Conservation (phyloP, 2,888 invertebrate genomes). For the Eumerus sabulonum region DNA sequence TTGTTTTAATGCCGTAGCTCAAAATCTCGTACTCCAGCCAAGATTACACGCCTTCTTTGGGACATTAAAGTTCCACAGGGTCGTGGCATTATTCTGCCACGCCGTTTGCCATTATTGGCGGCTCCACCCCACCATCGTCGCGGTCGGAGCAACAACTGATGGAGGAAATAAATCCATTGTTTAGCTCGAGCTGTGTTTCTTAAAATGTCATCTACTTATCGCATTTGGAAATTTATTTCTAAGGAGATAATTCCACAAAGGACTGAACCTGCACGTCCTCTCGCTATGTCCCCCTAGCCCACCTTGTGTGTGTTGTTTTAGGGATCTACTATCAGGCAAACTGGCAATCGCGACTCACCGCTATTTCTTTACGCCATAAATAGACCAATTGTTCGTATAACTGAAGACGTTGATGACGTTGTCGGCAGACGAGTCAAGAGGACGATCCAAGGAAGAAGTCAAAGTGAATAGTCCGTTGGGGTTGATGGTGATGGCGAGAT, state of each 20-base stretch:
- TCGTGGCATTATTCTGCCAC: too few species aligned
- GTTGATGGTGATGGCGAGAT: too few species aligned
- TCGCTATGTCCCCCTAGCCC: constrained; percentile 11
- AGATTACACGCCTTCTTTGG: constrained; percentile 2
- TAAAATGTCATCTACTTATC: constrained; percentile 68
- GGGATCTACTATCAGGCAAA: too few species aligned
- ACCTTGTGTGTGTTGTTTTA: too few species aligned
- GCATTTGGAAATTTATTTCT: constrained; percentile 67
- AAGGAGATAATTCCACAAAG: constrained; percentile 66
- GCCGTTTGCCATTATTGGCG: too few species aligned
- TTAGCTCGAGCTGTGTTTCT: constrained; percentile 58
- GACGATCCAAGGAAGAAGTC: constrained; percentile 47
- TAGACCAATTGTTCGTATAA: constrained; percentile 63
- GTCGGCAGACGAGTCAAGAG: neutral
- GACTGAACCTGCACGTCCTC: constrained; percentile 61
- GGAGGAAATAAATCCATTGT: constrained; percentile 47
- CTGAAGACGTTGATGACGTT: constrained; percentile 57
- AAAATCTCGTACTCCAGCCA: constrained; percentile 9
- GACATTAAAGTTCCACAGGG: constrained; percentile 21
- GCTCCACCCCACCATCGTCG: neutral
- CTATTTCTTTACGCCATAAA: constrained; percentile 12
- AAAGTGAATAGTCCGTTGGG: too few species aligned
- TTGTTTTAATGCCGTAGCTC: constrained; percentile 37
- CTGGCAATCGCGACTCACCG: too few species aligned
- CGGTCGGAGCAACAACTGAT: neutral